Conservation (phyloP, 2,113 vertebrate species). For the Nesogale talazaci region DNA sequence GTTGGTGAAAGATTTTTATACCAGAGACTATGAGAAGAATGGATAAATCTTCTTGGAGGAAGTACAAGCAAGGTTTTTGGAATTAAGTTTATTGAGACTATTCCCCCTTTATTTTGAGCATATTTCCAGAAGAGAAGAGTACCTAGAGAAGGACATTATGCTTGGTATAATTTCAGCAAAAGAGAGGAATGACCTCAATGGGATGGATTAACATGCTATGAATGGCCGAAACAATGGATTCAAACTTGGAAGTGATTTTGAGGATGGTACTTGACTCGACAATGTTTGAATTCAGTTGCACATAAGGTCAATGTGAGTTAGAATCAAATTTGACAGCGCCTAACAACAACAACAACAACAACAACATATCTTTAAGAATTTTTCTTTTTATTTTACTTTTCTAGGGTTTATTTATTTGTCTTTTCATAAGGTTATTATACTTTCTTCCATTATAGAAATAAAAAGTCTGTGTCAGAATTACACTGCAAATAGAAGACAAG, state of each 20-base stretch:
- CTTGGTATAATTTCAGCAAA: not conserved
- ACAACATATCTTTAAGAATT: too few species aligned
- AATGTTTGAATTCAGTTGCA: not conserved
- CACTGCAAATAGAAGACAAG: constrained; percentile 24
- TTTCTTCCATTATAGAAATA: not conserved
- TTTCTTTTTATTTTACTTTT: too few species aligned
- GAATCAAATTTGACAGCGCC: not conserved
- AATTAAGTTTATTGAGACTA: not conserved
- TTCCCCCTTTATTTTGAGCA: not conserved
- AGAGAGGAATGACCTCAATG: not conserved
- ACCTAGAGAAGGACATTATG: not conserved
- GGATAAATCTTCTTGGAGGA: too few species aligned
- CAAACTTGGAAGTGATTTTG: not conserved
- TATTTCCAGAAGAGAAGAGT: not conserved
- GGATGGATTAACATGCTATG: not conserved
- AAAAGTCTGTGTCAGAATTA: not conserved
- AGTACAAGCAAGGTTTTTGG: not conserved
- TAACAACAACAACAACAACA: not conserved
- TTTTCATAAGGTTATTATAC: constrained; percentile 23
- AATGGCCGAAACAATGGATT: not conserved
- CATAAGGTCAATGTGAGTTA: not conserved
- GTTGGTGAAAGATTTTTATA: too few species aligned
- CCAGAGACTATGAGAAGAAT: too few species aligned
- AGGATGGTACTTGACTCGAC: not conserved
- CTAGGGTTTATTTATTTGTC: not conserved